Evolutionary conservation across 1,140 invertebrate genomes (phyloP).

Genomic region (Oncopodura yosiiana): DNA sequence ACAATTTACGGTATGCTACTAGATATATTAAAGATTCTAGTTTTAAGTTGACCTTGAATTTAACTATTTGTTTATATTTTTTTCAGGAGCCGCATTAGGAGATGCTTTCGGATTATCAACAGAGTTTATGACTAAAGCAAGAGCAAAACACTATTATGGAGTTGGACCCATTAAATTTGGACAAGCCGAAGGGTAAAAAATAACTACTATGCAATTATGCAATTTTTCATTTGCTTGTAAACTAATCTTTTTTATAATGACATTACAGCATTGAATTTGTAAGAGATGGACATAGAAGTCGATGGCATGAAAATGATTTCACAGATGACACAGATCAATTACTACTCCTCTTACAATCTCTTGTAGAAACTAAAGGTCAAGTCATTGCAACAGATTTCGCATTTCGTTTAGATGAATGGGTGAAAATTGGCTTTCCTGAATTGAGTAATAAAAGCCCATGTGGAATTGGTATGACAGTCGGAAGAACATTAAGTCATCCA

Average conservation of each 20-base stretch:
- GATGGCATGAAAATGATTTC: slow-evolving; percentile 26
- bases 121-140: slow-evolving; percentile 24
- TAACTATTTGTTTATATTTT: no score
- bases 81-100: slow-evolving; percentile 24
- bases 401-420: slow-evolving; percentile 21
- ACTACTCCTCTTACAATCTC: slow-evolving; percentile 16
- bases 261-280: slow-evolving; percentile 14
- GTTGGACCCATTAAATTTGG: slow-evolving; percentile 27
- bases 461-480: slow-evolving; percentile 26
- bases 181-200: slow-evolving; percentile 12
- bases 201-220: neutral
- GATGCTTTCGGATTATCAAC: slow-evolving; percentile 24
- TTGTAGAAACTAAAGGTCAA: slow-evolving; percentile 11
- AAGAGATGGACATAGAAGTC: slow-evolving; percentile 14
- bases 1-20: neutral
- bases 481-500: slow-evolving; percentile 1
- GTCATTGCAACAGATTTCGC: slow-evolving; percentile 18
- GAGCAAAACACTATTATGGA: slow-evolving; percentile 16
- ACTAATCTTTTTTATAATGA: neutral
- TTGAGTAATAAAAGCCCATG: slow-evolving; percentile 14
- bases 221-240: neutral
- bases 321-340: slow-evolving; percentile 27
- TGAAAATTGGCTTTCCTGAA: slow-evolving; percentile 18
- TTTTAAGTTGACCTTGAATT: no score
- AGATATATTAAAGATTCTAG: no score